Conservation (phyloP, 2,113 vertebrate species). For the Ceratotherium simum region DNA sequence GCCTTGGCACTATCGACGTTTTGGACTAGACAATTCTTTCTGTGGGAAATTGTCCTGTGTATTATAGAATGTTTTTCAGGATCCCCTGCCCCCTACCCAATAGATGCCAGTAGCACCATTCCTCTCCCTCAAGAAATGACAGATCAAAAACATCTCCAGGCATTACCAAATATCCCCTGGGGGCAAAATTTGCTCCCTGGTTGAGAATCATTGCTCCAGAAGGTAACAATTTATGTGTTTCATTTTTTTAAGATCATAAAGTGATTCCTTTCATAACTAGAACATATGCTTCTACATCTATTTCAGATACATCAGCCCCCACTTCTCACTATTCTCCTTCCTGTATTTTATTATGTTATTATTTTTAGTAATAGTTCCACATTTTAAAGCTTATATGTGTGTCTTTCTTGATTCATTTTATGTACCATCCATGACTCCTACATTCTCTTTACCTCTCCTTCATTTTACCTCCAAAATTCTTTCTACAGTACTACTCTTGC, state of each 20-base stretch:
- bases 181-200: not conserved
- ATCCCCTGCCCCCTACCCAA: not conserved
- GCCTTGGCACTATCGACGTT: accelerated
- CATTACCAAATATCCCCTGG: not conserved
- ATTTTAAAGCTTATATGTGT: constrained; percentile 33
- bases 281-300: not conserved
- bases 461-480: not conserved
- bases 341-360: not conserved
- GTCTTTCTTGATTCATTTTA: not conserved
- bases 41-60: not conserved
- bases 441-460: not conserved
- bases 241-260: not conserved
- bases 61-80: not conserved
- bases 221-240: not conserved
- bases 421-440: not conserved
- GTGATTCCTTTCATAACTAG: not conserved
- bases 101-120: not conserved
- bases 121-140: not conserved
- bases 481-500: not conserved
- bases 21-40: not conserved
- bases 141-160: not conserved
- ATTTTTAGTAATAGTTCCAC: not conserved
- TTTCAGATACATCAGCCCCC: not conserved
- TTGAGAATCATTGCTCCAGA: not conserved
- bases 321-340: not conserved